Base-by-base conservation (phyloP, 2,797 vertebrate species). In the Linurgus olivaceus region DNA sequence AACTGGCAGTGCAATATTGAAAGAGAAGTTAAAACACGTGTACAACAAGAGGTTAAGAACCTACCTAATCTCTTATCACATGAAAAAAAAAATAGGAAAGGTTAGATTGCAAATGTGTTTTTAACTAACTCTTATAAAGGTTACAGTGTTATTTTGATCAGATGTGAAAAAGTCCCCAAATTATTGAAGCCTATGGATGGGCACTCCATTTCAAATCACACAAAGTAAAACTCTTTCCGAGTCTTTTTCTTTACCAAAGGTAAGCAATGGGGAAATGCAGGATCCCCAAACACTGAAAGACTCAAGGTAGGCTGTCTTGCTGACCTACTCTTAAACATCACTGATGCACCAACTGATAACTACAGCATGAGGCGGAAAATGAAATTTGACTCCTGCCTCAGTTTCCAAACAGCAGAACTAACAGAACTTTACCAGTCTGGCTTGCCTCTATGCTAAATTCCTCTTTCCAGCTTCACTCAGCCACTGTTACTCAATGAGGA, bases 361-460 rank as follows among this genome's bases (percentile, higher is more conserved):
- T 63, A 77, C 4, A 1, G 76, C 35, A 16, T 19, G 59, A 87
- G 85, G 59, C 3, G 0, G 90, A 93, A 97, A 96, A 93, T 50
- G 55, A 93, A 94, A 94, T 75, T 48, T 87, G 77, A 94, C 80
- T 94, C 90, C 86, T 95, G 93, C 93, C 94, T 95, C 93, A 94
- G 94, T 96, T 97, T 96, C 86, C 93, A 96, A 94, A 94, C 80
- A 94, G 92, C 83, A 97, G 83, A 95, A 93, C 40, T 84, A 97
- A 88, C 55, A 81, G 83, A 88, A 95, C 38, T 93, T 94, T 96
- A 95, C 83, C 92, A 93, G 90, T 73, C 80, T 92, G 92, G 77
- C 88, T 94, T 93, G 55, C 86, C 88, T 84, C 93, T 82, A 50
- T 37, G 59, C 47, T 81, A 63, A 88, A 90, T 89, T 94, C 86